A percentile compares a stretch with the other conserved stretches of the same genome.
Evolutionary conservation across 2,888 invertebrate genomes (phyloP).

Genomic region (Pachydiplax longipennis): DNA sequence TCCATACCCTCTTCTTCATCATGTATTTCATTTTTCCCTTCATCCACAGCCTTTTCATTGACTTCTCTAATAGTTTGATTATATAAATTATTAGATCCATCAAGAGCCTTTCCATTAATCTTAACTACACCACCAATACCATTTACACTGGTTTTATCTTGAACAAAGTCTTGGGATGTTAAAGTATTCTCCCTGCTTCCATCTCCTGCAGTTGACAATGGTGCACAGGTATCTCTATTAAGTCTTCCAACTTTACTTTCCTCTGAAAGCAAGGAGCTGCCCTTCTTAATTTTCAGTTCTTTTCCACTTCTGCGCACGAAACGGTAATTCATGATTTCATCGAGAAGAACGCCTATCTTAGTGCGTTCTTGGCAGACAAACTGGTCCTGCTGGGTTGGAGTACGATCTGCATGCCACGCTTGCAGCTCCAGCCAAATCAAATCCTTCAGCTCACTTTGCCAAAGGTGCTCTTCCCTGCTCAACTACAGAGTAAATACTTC

Average conservation of each 20-base stretch:
- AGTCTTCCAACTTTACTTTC: neutral
- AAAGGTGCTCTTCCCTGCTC: slow-evolving; percentile 84
- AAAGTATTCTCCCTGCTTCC: slow-evolving; percentile 7
- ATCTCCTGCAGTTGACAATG: neutral
- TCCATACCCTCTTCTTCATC: neutral
- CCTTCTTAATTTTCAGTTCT: slow-evolving; percentile 6
- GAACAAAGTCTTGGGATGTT: neutral
- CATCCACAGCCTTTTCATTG: neutral
- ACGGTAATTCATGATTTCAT: slow-evolving; percentile 76
- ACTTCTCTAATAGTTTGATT: no score
- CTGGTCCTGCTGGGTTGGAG: slow-evolving; percentile 78
- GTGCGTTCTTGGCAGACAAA: slow-evolving; percentile 77
- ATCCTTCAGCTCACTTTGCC: slow-evolving; percentile 89
- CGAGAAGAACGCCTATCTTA: slow-evolving; percentile 73
- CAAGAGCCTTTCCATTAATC: neutral
- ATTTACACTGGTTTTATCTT: neutral
- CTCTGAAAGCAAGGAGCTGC: neutral
- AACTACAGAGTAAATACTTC: slow-evolving; percentile 64
- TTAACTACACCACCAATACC: neutral
- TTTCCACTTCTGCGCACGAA: slow-evolving; percentile 23
- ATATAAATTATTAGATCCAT: neutral
- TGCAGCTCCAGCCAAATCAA: slow-evolving; percentile 91
- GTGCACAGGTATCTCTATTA: no score
- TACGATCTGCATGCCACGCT: slow-evolving; percentile 80
- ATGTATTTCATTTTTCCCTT: neutral